Evolutionary conservation across 2,797 vertebrate species (phyloP), one percentile per base, ranked within the genome.

Genomic region (Sebastiscus albofasciatus): DNA sequence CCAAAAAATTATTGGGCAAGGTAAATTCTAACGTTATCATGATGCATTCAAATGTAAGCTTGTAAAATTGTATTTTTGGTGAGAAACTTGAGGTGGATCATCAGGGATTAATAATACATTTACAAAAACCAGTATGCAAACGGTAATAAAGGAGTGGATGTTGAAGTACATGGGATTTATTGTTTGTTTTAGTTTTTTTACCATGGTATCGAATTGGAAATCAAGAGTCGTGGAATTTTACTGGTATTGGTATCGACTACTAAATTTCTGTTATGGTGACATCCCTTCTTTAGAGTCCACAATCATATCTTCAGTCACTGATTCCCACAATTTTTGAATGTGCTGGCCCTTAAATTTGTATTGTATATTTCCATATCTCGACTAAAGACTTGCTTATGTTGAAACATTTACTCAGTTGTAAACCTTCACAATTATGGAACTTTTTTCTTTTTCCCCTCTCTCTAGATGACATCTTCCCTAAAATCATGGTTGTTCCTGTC

Each of bases 401-500:
- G 7, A 33, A 75, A 65, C 5, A 11, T 73, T 46, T 61, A 4
- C 22, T 71, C 8, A 8, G 34, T 6, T 52, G 5, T 16, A 54
- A 20, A 56, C 33, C 20, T 5, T 49, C 7, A 55, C 31, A 16
- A 26, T 27, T 54, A 24, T 27, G 26, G 1, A 67, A n/a, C 16
- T 33, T 61, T 18, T 11, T 4, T 27, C 9, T 36, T 18, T 29
- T 29, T 4, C 22, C 9, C 33, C 8, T 39, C 12, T 77, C 6
- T 58, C 6, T 72, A 96, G 95, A 95, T 3, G 89, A 90, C 12
- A 2, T 58, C 16, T 46, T 73, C 1, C 97, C 97, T 18, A 92
- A 94, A 69, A 75, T 98, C 60, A 20, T 99, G 78, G 92, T 99
- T 69, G 84, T 99, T 60, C 98, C 99, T 5, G 90, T 99, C 82